Percentiles rank a stretch among this genome's conserved stretches.
Evolutionary conservation across 92 coral and sea anemone species (phyloP).

Genomic region (Epizoanthus scotinus): DNA sequence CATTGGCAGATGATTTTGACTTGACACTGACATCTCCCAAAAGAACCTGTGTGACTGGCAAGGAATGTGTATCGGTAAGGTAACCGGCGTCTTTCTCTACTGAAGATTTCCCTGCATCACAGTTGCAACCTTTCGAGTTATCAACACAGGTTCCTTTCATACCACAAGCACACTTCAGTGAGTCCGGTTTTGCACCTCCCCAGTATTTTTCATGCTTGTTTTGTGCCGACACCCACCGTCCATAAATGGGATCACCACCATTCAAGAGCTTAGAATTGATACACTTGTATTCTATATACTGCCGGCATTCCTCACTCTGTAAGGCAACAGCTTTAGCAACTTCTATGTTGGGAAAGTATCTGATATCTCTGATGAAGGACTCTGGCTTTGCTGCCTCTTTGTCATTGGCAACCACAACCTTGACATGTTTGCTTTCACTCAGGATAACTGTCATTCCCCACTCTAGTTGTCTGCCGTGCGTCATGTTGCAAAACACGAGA

Average conservation of each 20-base stretch:
- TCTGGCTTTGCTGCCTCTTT: constrained; percentile 46
- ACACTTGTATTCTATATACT: constrained; percentile 79
- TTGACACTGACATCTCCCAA: constrained; percentile 58
- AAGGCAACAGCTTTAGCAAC: constrained; percentile 73
- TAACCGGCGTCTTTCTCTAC: constrained; percentile 68
- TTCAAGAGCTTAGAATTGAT: constrained; percentile 60
- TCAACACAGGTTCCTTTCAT: constrained; percentile 53
- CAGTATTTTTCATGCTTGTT: constrained; percentile 72
- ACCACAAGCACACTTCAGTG: constrained; percentile 73
- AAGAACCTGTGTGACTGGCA: constrained; percentile 75
- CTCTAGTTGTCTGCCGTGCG: constrained; percentile 51
- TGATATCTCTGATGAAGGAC: constrained; percentile 54
- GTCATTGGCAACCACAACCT: constrained; percentile 41
- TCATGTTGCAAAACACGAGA: constrained; percentile 66
- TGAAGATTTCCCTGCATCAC: constrained; percentile 62
- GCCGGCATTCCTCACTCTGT: constrained; percentile 71
- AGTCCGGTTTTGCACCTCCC: constrained; percentile 70
- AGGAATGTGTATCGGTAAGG: constrained; percentile 52
- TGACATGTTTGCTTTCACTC: constrained; percentile 40
- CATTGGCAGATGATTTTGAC: constrained; percentile 64
- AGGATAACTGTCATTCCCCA: constrained; percentile 57
- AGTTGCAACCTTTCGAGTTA: constrained; percentile 60
- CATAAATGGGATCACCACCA: constrained; percentile 44
- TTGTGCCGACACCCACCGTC: constrained; percentile 76
- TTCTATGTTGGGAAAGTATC: constrained; percentile 50